These are phyloP conservation scores for Rattus rattus DNA, from an alignment of 2,113 vertebrate species.

Conservation along the genomic window DNA sequence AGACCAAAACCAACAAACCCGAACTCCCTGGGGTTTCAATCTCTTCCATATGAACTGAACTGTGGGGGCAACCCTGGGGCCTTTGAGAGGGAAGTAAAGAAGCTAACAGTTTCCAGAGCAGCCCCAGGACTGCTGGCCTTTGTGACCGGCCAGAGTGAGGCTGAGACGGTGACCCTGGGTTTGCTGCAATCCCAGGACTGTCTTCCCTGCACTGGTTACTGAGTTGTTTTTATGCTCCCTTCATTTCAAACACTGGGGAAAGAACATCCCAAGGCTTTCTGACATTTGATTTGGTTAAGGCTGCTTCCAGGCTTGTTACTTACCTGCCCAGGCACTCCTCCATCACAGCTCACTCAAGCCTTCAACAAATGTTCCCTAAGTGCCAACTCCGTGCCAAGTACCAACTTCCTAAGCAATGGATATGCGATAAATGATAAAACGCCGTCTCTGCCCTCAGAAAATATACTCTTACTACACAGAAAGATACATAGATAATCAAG, in stretches of 20 bases:
- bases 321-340: not conserved
- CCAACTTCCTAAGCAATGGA: not conserved
- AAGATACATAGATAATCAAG: slow-evolving; percentile 32
- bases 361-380: not conserved
- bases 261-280: slow-evolving; percentile 11
- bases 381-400: not conserved
- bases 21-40: slow-evolving; percentile 1
- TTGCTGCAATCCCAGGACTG: not conserved
- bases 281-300: slow-evolving; percentile 11
- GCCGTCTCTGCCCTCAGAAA: not conserved
- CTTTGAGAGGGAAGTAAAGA: not conserved
- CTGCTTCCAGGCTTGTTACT: not conserved
- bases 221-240: not conserved
- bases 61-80: not conserved
- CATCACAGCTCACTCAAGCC: not conserved
- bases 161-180: not conserved
- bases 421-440: slow-evolving; percentile 26
- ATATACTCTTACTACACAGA: not conserved
- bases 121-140: not conserved
- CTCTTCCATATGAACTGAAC: slow-evolving; percentile 58
- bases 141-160: not conserved
- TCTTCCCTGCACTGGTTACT: not conserved
- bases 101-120: not conserved
- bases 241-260: not conserved
- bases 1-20: slow-evolving; percentile 39